These are phyloP conservation scores for Dendrolimus punctatus DNA, from an alignment of 1,140 invertebrate species.

Conservation along the genomic window DNA sequence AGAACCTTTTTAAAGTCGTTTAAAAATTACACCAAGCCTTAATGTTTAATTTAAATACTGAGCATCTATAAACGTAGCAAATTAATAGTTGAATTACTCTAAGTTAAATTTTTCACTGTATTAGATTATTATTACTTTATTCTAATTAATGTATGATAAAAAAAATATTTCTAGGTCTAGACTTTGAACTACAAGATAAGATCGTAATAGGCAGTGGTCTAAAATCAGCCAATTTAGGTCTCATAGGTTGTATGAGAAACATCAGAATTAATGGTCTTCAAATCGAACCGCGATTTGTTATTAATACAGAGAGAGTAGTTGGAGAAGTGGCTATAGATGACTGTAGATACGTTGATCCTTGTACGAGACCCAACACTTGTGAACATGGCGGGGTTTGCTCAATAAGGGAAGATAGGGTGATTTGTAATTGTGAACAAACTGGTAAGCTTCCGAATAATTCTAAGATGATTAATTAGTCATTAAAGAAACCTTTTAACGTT, in stretches of 20 bases:
- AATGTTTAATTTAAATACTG: no score
- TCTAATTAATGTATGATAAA: not conserved
- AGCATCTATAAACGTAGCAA: no score
- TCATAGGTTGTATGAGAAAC: conserved; percentile 92
- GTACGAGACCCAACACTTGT: conserved; percentile 89
- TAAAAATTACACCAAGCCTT: no score
- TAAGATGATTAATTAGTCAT: not conserved
- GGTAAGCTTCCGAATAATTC: conserved; percentile 47
- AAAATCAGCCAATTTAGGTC: conserved; percentile 77
- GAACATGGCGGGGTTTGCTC: conserved; percentile 93
- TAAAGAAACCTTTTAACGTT: not conserved
- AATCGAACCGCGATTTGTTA: conserved; percentile 83
- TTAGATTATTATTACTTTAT: no score
- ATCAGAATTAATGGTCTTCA: conserved; percentile 85
- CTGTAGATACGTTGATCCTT: conserved; percentile 92
- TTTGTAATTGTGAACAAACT: conserved; percentile 90
- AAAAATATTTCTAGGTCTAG: conserved; percentile 51
- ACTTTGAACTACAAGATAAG: conserved; percentile 75
- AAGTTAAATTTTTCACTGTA: no score
- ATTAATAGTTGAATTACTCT: no score
- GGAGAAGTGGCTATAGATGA: conserved; percentile 93
- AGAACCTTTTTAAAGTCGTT: no score
- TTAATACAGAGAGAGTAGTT: conserved; percentile 85
- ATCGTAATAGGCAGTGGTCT: conserved; percentile 84
- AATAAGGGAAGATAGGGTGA: conserved; percentile 88